A percentile compares a stretch with the other conserved stretches of the same genome.
phyloP scores from a whole-genome alignment of 2,888 invertebrate genomes.

The Oegoconia quadripuncta region DNA sequence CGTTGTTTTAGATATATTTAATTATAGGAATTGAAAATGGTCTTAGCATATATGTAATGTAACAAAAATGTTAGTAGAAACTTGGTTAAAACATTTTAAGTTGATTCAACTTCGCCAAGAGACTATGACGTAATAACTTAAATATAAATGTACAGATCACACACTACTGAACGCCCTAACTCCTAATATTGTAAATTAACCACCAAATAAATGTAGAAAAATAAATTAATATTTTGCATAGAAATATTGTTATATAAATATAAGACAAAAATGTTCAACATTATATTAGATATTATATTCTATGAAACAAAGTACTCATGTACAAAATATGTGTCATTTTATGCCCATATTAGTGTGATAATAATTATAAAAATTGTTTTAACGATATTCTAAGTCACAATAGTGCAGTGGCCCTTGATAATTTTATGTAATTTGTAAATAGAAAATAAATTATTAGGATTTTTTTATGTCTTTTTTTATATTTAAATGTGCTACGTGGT shows the following conservation, averaged over 20 bases:
- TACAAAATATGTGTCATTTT: slow-evolving; percentile 10
- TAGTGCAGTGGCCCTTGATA: not conserved
- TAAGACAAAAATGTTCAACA: not conserved
- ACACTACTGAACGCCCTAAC: too few relatives aligned
- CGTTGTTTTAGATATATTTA: too few relatives aligned
- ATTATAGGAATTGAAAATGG: too few relatives aligned
- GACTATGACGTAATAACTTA: too few relatives aligned
- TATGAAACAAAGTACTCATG: not conserved
- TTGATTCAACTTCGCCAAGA: too few relatives aligned
- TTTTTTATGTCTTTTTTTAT: slow-evolving; percentile 1
- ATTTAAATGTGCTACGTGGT: slow-evolving; percentile 9
- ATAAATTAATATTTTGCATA: too few relatives aligned
- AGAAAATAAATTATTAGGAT: slow-evolving; percentile 7
- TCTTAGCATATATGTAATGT: too few relatives aligned
- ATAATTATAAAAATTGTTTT: not conserved
- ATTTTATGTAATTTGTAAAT: slow-evolving; percentile 1
- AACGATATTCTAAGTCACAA: slow-evolving; percentile 4
- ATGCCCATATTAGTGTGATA: slow-evolving; percentile 7
- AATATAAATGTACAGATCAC: too few relatives aligned
- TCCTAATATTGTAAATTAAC: too few relatives aligned
- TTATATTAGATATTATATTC: not conserved
- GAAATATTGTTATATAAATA: not conserved
- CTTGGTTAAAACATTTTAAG: too few relatives aligned
- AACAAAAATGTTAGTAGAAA: too few relatives aligned
- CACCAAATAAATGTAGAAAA: too few relatives aligned